Evolutionary conservation across 2,888 invertebrate species (phyloP).

Genomic region (Plagodis pulveraria): DNA sequence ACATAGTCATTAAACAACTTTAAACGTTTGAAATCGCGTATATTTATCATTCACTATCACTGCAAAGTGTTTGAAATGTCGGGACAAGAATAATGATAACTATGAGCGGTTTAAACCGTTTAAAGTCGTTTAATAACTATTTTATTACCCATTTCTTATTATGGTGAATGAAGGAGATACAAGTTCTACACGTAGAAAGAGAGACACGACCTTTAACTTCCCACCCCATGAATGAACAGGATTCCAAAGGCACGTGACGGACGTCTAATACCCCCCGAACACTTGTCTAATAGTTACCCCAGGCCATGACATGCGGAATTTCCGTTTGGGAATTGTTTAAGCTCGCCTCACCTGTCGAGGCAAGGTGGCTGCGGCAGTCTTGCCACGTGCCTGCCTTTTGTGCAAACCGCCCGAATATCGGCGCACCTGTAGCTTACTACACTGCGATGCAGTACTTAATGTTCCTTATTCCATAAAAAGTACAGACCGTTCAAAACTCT

Average conservation of each 20-base stretch:
- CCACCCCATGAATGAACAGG: slow-evolving; percentile 5
- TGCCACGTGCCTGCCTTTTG: slow-evolving; percentile 44
- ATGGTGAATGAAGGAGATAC: too few relatives aligned
- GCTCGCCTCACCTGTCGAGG: slow-evolving; percentile 63
- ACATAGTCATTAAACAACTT: too few relatives aligned
- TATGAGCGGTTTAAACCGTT: too few relatives aligned
- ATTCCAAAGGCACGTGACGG: neutral
- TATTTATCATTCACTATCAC: too few relatives aligned
- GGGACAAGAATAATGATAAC: too few relatives aligned
- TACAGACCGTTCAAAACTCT: neutral
- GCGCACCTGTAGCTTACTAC: slow-evolving; percentile 33
- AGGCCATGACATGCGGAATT: slow-evolving; percentile 58
- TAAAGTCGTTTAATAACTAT: too few relatives aligned
- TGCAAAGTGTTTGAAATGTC: too few relatives aligned
- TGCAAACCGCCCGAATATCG: slow-evolving; percentile 43
- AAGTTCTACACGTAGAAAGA: neutral
- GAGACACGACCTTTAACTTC: neutral
- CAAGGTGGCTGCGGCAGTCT: slow-evolving; percentile 49
- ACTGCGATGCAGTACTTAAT: slow-evolving; percentile 6
- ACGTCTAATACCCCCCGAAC: slow-evolving; percentile 5
- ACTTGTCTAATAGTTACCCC: neutral
- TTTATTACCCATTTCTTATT: too few relatives aligned
- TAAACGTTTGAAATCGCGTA: too few relatives aligned
- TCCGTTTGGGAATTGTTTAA: slow-evolving; percentile 59
- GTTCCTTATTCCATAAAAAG: too few relatives aligned